phyloP scores from a whole-genome alignment of 2,797 vertebrate genomes.

The Todus mexicanus region DNA sequence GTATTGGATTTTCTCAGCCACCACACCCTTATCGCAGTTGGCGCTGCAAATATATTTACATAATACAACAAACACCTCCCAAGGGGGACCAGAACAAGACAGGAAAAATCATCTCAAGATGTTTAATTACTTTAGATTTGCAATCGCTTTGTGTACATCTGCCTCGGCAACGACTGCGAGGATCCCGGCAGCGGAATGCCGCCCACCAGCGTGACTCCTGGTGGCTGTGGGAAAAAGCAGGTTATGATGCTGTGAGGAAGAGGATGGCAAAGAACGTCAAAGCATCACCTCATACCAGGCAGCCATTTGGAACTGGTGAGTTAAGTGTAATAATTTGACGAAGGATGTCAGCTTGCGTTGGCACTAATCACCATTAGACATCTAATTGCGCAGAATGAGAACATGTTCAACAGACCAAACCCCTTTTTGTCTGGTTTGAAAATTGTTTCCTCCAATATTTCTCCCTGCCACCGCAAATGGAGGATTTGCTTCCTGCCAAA shows the following conservation, averaged over 20 bases:
- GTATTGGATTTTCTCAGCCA: not conserved
- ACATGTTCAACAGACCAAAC: not conserved
- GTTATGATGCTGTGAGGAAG: not conserved
- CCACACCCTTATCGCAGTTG: not conserved
- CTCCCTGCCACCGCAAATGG: rapidly evolving
- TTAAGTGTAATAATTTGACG: not conserved
- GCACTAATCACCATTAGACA: not conserved
- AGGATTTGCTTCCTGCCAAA: not conserved
- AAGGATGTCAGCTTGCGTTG: not conserved
- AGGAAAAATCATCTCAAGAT: not conserved
- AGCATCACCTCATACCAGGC: not conserved
- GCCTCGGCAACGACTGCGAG: not conserved
- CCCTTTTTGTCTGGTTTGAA: not conserved
- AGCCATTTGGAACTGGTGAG: not conserved
- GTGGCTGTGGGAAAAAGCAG: not conserved
- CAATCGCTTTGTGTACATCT: not conserved
- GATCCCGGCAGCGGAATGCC: not conserved
- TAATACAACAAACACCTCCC: not conserved
- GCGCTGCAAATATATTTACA: not conserved
- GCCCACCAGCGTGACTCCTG: not conserved
- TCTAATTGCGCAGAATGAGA: conserved; percentile 12
- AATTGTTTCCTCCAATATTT: not conserved
- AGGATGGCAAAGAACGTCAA: not conserved
- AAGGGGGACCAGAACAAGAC: not conserved
- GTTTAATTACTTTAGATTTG: not conserved